Conservation (phyloP, 2,797 vertebrate genomes). For the Danionella dracula region DNA sequence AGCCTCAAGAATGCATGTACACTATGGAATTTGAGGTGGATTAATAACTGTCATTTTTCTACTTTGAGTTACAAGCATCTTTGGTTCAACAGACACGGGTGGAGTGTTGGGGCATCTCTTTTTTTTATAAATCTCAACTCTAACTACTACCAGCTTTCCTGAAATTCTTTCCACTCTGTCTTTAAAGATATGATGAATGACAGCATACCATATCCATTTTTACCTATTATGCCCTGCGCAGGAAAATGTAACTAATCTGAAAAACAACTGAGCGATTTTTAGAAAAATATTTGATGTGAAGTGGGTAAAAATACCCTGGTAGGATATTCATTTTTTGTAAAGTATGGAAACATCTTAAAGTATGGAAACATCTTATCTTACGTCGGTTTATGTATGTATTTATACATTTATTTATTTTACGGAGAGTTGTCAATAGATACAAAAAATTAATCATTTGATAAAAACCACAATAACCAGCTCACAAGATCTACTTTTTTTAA, state of each 20-base stretch:
- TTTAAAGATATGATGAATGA: slow-evolving; percentile 59
- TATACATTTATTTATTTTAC: no score
- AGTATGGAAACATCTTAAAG: no score
- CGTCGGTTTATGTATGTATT: no score
- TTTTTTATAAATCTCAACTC: slow-evolving; percentile 69
- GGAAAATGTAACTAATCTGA: neutral
- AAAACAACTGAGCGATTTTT: neutral
- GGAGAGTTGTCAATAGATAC: no score
- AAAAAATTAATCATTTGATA: no score
- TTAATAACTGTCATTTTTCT: slow-evolving; percentile 64
- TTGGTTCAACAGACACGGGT: slow-evolving; percentile 55
- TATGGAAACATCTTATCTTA: no score
- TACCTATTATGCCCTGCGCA: slow-evolving; percentile 11
- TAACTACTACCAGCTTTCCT: slow-evolving; percentile 67
- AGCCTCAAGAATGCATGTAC: slow-evolving; percentile 22
- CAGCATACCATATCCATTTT: slow-evolving; percentile 33
- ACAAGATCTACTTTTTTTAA: no score
- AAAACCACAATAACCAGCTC: no score
- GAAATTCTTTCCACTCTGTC: slow-evolving; percentile 66
- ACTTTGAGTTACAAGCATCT: slow-evolving; percentile 60
- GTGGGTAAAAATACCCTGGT: neutral
- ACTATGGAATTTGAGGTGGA: slow-evolving; percentile 45
- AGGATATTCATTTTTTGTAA: no score
- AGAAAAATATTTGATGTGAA: neutral
- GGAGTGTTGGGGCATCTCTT: slow-evolving; percentile 48